These are phyloP conservation scores for Tiaroga cobitis DNA, from an alignment of 2,797 vertebrate genomes.

Conservation along the genomic window DNA sequence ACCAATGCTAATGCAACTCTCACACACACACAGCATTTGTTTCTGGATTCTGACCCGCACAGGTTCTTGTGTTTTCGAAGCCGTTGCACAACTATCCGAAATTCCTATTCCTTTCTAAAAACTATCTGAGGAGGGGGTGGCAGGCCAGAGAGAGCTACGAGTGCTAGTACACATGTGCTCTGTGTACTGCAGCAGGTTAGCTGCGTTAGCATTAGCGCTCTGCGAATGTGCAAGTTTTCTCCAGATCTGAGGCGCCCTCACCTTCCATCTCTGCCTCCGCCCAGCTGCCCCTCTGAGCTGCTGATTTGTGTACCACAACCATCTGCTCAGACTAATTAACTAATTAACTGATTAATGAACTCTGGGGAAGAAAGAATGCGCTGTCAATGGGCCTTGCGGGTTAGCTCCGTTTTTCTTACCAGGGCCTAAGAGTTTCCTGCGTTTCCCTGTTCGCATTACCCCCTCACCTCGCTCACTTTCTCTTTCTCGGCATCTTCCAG, in stretches of 20 bases:
- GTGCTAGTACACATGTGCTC: constrained; percentile 3
- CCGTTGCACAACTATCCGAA: constrained; percentile 1
- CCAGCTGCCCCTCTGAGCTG: constrained; percentile 67
- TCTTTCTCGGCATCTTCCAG: constrained; percentile 8
- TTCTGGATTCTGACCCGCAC: neutral
- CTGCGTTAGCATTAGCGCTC: neutral
- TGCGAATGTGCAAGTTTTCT: constrained; percentile 62
- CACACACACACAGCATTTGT: constrained; percentile 35
- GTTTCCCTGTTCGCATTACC: neutral
- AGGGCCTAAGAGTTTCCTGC: neutral
- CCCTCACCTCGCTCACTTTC: constrained; percentile 33
- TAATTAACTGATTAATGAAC: constrained; percentile 79
- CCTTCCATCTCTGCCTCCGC: constrained; percentile 69
- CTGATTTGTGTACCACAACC: constrained; percentile 79
- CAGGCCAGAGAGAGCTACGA: neutral
- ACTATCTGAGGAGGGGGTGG: neutral
- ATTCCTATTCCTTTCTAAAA: no score
- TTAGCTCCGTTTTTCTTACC: constrained; percentile 25
- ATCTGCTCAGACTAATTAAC: constrained; percentile 83
- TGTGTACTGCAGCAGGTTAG: constrained; percentile 5
- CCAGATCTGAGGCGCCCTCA: constrained; percentile 65
- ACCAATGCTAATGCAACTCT: constrained; percentile 62
- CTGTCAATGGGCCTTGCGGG: constrained; percentile 61
- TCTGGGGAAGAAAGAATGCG: constrained; percentile 77
- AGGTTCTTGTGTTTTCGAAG: neutral